These are phyloP conservation scores for Cheilosia variabilis DNA, from an alignment of 2,888 invertebrate genomes.

Conservation along the genomic window DNA sequence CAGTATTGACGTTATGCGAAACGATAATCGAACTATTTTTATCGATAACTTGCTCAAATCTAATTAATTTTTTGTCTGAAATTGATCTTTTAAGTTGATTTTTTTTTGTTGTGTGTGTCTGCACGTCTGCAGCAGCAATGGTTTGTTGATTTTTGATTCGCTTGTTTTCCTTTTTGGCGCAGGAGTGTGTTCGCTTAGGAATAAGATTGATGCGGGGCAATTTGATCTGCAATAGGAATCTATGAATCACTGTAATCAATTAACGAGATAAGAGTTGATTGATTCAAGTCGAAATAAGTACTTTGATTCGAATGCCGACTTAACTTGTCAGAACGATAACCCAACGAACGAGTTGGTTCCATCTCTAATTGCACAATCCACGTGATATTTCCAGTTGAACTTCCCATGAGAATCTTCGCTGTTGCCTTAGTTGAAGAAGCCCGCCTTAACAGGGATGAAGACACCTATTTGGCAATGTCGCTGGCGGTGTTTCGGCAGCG, in stretches of 20 bases:
- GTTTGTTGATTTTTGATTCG: not conserved
- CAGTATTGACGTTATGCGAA: not conserved
- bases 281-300: not conserved
- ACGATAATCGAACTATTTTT: not conserved
- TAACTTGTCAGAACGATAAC: not conserved
- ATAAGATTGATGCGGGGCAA: too few relatives aligned
- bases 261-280: not conserved
- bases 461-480: not conserved
- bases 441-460: too few relatives aligned
- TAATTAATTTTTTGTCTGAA: not conserved
- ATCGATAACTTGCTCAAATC: too few relatives aligned
- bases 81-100: not conserved
- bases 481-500: slow-evolving; percentile 15
- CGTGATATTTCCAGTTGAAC: too few relatives aligned
- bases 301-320: not conserved
- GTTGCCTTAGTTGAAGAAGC: too few relatives aligned
- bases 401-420: too few relatives aligned
- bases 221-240: not conserved
- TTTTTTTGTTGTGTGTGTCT: not conserved
- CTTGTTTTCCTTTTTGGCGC: not conserved
- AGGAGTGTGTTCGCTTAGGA: not conserved
- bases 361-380: too few relatives aligned
- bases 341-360: too few relatives aligned
- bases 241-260: not conserved
- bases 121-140: not conserved